Conservation (phyloP, 2,113 vertebrate species). For the Psettodes erumei region DNA sequence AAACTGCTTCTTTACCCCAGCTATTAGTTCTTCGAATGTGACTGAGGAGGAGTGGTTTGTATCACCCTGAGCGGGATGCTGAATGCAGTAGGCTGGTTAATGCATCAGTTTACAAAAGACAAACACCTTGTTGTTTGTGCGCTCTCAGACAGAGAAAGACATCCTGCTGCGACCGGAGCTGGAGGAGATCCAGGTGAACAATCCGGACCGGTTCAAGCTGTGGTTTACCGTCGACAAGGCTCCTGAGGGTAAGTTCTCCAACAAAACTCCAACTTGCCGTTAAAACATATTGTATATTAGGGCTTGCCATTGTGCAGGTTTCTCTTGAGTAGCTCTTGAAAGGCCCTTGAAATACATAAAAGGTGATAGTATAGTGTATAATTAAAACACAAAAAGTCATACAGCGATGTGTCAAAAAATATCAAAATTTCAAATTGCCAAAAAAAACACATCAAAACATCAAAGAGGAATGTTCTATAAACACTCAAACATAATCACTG, state of each 20-base stretch:
- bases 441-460: no score
- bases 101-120: not conserved
- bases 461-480: no score
- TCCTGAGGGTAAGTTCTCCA: constrained; percentile 83
- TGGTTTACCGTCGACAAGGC: constrained; percentile 94
- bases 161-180: constrained; percentile 91
- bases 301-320: not conserved
- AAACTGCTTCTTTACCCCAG: no score
- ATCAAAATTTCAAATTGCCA: no score
- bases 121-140: not conserved
- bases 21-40: no score
- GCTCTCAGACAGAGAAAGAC: constrained; percentile 90
- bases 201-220: constrained; percentile 89
- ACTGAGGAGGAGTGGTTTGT: not conserved
- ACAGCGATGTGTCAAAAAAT: no score
- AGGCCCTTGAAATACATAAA: no score
- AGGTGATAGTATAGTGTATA: no score
- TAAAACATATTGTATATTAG: not conserved
- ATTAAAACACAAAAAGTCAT: no score
- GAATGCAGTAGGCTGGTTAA: not conserved
- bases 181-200: constrained; percentile 88
- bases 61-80: not conserved
- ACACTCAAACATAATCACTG: no score
- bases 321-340: no score
- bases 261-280: not conserved